Percentiles rank a stretch among this genome's conserved stretches.
phyloP scores from a whole-genome alignment of 2,113 vertebrate species.

The Ursus arctos region DNA sequence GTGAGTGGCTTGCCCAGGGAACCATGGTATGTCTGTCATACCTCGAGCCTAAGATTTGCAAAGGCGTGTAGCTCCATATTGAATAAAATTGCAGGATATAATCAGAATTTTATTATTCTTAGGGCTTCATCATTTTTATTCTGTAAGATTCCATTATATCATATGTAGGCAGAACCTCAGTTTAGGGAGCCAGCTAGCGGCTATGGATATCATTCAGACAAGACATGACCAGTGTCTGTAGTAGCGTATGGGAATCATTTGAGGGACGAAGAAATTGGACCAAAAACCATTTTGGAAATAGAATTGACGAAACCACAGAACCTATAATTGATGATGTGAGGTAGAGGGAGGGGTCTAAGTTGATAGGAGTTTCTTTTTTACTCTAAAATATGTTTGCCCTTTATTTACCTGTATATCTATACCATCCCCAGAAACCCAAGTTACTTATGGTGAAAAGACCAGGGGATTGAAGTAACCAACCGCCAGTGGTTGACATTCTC shows the following conservation, averaged over 20 bases:
- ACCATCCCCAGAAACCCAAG: not conserved
- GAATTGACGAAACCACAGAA: not conserved
- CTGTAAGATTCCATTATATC: not conserved
- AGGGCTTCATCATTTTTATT: not conserved
- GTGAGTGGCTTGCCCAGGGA: not conserved
- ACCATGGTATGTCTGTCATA: not conserved
- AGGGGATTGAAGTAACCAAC: not conserved
- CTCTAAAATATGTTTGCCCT: not conserved
- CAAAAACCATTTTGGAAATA: not conserved
- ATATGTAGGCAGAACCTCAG: not conserved
- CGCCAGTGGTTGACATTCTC: not conserved
- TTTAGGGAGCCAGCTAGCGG: not conserved
- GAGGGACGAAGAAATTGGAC: not conserved
- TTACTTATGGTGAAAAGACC: not conserved
- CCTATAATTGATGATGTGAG: not conserved
- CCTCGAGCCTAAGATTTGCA: not conserved
- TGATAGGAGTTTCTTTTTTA: not conserved
- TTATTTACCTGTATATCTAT: not conserved
- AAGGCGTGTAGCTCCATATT: not conserved
- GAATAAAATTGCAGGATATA: not conserved
- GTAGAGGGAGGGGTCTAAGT: not conserved
- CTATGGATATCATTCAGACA: not conserved
- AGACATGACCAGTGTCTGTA: not conserved
- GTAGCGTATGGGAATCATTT: not conserved
- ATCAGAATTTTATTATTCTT: not conserved